Conservation (phyloP, 2,113 vertebrate genomes). For the Ctenodactylus gundi region DNA sequence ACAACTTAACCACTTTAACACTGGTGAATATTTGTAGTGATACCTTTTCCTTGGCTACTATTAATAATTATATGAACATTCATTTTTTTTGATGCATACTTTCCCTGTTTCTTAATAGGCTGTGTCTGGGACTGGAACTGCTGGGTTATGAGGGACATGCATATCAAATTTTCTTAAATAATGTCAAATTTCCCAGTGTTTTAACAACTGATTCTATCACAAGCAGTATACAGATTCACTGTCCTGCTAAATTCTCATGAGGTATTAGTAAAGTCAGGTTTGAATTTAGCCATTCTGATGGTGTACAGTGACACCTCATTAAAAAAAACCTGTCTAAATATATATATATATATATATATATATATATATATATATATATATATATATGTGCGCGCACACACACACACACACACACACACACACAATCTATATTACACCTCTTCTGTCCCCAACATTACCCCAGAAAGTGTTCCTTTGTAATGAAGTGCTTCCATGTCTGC, state of each 20-base stretch:
- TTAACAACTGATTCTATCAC: not conserved
- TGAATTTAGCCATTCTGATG: conserved; percentile 12
- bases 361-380: no score
- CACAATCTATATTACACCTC: no score
- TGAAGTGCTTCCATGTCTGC: not conserved
- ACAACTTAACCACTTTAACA: not conserved
- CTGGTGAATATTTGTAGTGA: not conserved
- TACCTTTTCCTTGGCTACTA: not conserved
- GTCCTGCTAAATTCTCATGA: not conserved
- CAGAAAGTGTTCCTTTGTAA: not conserved
- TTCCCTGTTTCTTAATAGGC: not conserved
- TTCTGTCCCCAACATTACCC: no score
- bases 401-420: no score
- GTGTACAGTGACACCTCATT: not conserved
- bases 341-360: conserved; percentile 37
- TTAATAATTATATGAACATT: not conserved
- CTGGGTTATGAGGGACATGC: not conserved
- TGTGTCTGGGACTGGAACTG: not conserved
- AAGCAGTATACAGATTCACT: not conserved
- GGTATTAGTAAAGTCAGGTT: not conserved
- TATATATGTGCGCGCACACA: no score
- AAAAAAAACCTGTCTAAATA: not conserved
- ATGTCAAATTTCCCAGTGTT: not conserved
- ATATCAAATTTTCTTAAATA: not conserved
- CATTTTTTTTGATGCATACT: not conserved